phyloP scores from a whole-genome alignment of 35 echinoderm and acorn worm genomes.

The Holothuria glaberrima region DNA sequence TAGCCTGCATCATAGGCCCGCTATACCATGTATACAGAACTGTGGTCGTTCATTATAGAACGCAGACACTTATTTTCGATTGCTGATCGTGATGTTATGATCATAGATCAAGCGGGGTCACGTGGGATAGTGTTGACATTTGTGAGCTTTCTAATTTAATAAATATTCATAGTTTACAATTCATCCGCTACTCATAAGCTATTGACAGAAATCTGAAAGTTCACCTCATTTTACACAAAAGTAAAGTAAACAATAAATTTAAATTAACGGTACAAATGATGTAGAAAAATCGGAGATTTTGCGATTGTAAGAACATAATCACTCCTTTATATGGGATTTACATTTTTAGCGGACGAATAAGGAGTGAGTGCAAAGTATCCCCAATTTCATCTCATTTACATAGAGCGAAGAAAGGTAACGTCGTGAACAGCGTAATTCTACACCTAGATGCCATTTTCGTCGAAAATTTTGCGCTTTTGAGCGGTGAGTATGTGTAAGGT shows the following conservation, averaged over 20 bases:
- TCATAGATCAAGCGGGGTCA: constrained; percentile 48
- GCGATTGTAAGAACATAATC: background rate
- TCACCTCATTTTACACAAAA: background rate
- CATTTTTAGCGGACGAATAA: constrained; percentile 37
- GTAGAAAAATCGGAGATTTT: background rate
- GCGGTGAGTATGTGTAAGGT: constrained; percentile 11
- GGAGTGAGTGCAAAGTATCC: background rate
- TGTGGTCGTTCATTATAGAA: no score
- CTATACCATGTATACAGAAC: no score
- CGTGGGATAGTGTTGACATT: constrained; percentile 51
- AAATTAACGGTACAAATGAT: background rate
- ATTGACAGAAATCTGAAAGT: no score
- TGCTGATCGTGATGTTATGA: constrained; percentile 22
- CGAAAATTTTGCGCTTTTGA: constrained; percentile 43
- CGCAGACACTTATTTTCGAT: no score
- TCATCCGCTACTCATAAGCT: constrained; percentile 12
- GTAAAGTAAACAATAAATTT: background rate
- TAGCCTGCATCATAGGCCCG: no score
- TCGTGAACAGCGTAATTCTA: constrained; percentile 51
- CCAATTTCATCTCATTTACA: constrained; percentile 56
- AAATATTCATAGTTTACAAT: constrained; percentile 63
- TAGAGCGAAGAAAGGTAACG: constrained; percentile 57
- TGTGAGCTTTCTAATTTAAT: constrained; percentile 48
- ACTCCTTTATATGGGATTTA: background rate
- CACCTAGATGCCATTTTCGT: constrained; percentile 44